phyloP scores from a whole-genome alignment of 1,140 invertebrate genomes.

The Galleria mellonella region DNA sequence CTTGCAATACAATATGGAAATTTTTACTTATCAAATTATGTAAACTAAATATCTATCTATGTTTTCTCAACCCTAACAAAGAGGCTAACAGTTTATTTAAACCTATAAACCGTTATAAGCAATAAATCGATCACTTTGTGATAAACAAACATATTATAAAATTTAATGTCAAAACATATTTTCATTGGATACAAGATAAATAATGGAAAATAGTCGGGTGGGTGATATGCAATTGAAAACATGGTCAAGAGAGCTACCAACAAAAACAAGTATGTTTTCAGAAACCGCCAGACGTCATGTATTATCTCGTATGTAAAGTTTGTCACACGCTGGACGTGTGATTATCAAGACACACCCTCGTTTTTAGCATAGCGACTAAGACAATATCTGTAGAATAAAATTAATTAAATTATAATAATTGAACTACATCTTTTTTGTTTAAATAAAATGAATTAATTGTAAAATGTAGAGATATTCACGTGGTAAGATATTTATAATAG shows the following conservation, averaged over 20 bases:
- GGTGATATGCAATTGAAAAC: slow-evolving; percentile 55
- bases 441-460: too few species aligned
- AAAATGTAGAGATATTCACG: too few species aligned
- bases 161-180: slow-evolving; percentile 46
- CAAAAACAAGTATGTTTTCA: slow-evolving; percentile 65
- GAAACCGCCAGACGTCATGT: slow-evolving; percentile 38
- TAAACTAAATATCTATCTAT: too few species aligned
- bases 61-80: too few species aligned
- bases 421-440: too few species aligned
- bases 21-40: too few species aligned
- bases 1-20: too few species aligned
- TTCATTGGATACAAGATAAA: slow-evolving; percentile 65
- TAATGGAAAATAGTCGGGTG: slow-evolving; percentile 51
- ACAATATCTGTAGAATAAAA: neutral
- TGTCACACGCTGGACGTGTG: slow-evolving; percentile 32
- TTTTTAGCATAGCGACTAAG: slow-evolving; percentile 41
- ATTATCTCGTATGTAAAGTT: slow-evolving; percentile 26
- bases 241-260: slow-evolving; percentile 42
- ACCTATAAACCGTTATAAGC: too few species aligned
- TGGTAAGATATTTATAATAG: too few species aligned
- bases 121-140: too few species aligned
- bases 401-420: neutral
- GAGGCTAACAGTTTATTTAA: too few species aligned
- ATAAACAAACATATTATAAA: slow-evolving; percentile 23
- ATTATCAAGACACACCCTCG: slow-evolving; percentile 66